A percentile compares a stretch with the other conserved stretches of the same genome.
Conservation (phyloP, 1,140 invertebrate genomes). For the Lepidurus apus region DNA sequence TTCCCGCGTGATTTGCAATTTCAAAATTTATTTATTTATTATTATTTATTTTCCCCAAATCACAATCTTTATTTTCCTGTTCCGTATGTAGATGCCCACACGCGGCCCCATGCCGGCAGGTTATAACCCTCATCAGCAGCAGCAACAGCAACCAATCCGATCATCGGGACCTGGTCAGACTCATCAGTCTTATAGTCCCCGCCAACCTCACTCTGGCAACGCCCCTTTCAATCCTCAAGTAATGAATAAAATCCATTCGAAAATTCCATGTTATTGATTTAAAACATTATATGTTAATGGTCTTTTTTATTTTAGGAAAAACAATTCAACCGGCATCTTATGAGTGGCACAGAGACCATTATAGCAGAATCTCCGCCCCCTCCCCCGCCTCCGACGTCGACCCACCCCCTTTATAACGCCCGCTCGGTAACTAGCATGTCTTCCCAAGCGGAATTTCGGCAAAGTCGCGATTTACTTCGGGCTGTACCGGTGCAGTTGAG, state of each 20-base stretch:
- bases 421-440: constrained; percentile 10
- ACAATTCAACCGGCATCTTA: constrained; percentile 42
- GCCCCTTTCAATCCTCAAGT: neutral
- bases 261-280: too few relatives aligned
- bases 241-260: too few relatives aligned
- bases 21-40: too few relatives aligned
- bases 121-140: constrained; percentile 39
- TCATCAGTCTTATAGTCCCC: constrained; percentile 34
- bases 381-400: constrained; percentile 58
- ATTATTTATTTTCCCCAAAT: too few relatives aligned
- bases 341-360: constrained; percentile 40
- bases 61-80: too few relatives aligned
- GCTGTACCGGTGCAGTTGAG: constrained; percentile 44
- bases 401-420: constrained; percentile 61
- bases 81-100: neutral
- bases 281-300: neutral
- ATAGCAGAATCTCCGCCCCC: constrained; percentile 57
- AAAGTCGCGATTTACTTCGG: neutral
- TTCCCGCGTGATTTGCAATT: neutral
- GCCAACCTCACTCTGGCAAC: neutral
- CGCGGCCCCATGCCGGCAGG: constrained; percentile 37
- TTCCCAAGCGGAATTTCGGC: constrained; percentile 47
- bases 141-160: constrained; percentile 37
- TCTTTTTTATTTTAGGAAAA: neutral
- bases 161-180: constrained; percentile 32